Evolutionary conservation across 2,888 invertebrate species (phyloP).

Genomic region (Camponotus fellah): DNA sequence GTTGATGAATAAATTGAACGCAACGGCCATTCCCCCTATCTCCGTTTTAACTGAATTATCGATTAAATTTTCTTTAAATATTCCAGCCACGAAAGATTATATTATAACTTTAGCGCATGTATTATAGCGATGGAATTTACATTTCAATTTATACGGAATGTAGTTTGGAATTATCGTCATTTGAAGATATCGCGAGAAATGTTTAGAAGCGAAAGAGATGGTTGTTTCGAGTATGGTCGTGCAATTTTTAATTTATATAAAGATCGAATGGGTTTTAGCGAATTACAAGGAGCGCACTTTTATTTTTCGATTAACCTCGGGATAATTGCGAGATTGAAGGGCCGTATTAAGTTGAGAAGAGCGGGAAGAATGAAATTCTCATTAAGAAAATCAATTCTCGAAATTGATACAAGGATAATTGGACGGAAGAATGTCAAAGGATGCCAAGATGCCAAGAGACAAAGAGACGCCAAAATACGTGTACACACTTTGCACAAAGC

Average conservation of each 20-base stretch:
- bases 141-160: slow-evolving; percentile 29
- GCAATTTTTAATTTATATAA: not conserved
- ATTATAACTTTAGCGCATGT: not conserved
- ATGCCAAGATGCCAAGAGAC: not conserved
- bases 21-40: not conserved
- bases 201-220: not conserved
- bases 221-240: not conserved
- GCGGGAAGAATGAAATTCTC: slow-evolving; percentile 35
- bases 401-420: slow-evolving; percentile 44
- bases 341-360: slow-evolving; percentile 11
- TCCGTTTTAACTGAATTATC: not conserved
- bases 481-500: not conserved
- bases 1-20: not conserved
- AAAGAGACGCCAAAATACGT: slow-evolving; percentile 14
- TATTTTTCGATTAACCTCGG: not conserved
- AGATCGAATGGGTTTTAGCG: not conserved
- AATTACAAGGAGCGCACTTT: not conserved
- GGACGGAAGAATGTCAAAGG: slow-evolving; percentile 24
- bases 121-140: slow-evolving; percentile 28
- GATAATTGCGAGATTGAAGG: not conserved
- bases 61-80: slow-evolving; percentile 22
- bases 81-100: slow-evolving; percentile 27
- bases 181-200: not conserved
- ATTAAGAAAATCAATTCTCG: slow-evolving; percentile 44
- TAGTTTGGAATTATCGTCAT: slow-evolving; percentile 25